Evolutionary conservation across 2,113 vertebrate species (phyloP), one percentile per base, ranked within the genome.

Genomic region (Symphodus melops): DNA sequence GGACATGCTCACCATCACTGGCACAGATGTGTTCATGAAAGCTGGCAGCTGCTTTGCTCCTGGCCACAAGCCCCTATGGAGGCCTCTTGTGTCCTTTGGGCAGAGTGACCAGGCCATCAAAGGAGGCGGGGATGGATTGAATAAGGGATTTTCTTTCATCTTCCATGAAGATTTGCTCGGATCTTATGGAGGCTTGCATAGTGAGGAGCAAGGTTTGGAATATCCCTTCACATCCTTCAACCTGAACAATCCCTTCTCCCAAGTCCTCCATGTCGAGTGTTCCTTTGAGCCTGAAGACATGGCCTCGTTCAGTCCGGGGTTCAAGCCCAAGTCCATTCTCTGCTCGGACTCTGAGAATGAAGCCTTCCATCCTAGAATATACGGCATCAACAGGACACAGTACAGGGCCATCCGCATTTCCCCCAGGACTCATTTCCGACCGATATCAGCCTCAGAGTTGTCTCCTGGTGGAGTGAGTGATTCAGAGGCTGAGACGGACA

Each of bases 111-210:
- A 94, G 71, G 93, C 95, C 19, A 94, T 94, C 76, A 95, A 90
- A 59, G 95, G 94, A 83, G 94, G 95, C n/a, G 95, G 96, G 74
- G 96, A 96, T 0, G 95, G 95, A 85, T 92, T 97, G 80, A 97
- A 96, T 94, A 97, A 97, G 93, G 97, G 97, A 53, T 98, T 98
- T 95, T 99, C 97, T 89, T 97, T 99, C 86, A 97, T 99, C 96
- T 98, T 99, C 96, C 97, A 96, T 96, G 98, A 99, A 97, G 97
- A 99, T 96, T 96, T 99, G 90, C 91, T 99, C 46, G 97, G 96
- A 90, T 95, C 97, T 81, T 98, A 96, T 83, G 93, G 96, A 88
- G 95, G 96, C 89, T 96, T 98, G 92, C 95, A 92, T 82, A 91
- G 94, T 20, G 96, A 99, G 89, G 97, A 99, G 75, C 96, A 96